Conservation (phyloP, 2,113 vertebrate species). For the Phalacrocorax brasilianus region DNA sequence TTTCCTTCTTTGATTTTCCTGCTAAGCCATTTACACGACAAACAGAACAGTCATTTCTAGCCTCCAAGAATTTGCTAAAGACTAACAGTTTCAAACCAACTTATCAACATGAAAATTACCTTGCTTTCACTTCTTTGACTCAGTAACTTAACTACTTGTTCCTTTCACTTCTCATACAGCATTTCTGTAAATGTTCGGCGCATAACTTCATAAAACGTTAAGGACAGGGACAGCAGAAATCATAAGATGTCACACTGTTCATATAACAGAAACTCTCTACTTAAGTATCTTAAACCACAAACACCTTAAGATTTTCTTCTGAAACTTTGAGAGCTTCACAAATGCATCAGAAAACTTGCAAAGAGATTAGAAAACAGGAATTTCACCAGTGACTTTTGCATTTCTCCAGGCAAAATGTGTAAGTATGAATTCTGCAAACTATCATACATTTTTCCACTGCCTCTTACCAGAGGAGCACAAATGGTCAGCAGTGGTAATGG, state of each 20-base stretch:
- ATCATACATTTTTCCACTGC: neutral
- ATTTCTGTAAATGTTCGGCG: neutral
- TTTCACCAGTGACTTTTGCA: neutral
- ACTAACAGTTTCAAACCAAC: neutral
- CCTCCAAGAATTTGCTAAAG: neutral
- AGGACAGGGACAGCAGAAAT: neutral
- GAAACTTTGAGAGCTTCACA: neutral
- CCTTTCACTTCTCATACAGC: neutral
- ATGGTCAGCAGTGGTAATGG: neutral
- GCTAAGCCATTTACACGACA: neutral
- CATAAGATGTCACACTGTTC: neutral
- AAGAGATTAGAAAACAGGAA: neutral
- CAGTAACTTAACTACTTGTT: neutral
- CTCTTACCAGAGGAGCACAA: neutral
- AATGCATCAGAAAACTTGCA: neutral
- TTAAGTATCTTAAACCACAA: neutral
- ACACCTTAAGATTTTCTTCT: neutral
- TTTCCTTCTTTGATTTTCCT: neutral
- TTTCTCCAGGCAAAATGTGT: neutral
- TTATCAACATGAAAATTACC: neutral
- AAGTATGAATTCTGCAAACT: neutral
- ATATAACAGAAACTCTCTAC: neutral
- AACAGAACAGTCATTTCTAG: neutral
- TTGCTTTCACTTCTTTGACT: neutral
- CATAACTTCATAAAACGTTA: neutral